Base-by-base conservation (phyloP, 2,113 vertebrate species). In the Elaphurus davidianus region DNA sequence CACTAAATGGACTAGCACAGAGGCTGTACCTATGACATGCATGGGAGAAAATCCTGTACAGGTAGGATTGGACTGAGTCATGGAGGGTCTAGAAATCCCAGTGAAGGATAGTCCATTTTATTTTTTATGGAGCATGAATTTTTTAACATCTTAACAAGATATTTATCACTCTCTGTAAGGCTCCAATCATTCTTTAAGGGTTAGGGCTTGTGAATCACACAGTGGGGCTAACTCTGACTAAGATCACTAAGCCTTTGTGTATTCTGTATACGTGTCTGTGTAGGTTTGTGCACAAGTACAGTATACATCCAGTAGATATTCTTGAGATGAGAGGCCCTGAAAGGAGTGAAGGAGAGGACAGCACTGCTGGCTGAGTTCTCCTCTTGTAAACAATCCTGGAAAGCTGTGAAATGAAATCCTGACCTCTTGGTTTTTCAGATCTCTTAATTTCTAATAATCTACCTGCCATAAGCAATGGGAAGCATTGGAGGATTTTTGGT, bases 1-100 rank as follows among this genome's bases (percentile, higher is more conserved):
- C 25, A 3, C 25, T 13, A 6, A 47, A 3, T 5, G 16, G 57
- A 23, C 25, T 14, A 17, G 62, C 9, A 6, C 14, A 9, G 43
- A 45, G 36, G 36, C n/a, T 36, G 3, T 21, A 0, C 21, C 0
- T 5, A 14, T n/a, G 12, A 36, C 27, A 1, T 10, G 11, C 2
- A 1, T 10, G 36, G 71, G 55, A 33, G 62, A 25, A 54, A 83
- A 30, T 74, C 30, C 43, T 55, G 14, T 43, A 74, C 23, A 33
- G 54, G 36, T 43, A 15, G 36, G 15, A 64, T 91, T 60, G 67
- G 14, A 4, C 43, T 78, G 52, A 23, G 23, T 45, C 40, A 2
- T 21, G 2, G 59, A 62, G n/a, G 50, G 14, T 40, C 40, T 86
- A 33, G 87, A 55, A 84, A 78, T 89, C 15, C 23, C 19, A 88